These are phyloP conservation scores for Achlya flavicornis DNA, from an alignment of 2,888 invertebrate species.

Conservation along the genomic window DNA sequence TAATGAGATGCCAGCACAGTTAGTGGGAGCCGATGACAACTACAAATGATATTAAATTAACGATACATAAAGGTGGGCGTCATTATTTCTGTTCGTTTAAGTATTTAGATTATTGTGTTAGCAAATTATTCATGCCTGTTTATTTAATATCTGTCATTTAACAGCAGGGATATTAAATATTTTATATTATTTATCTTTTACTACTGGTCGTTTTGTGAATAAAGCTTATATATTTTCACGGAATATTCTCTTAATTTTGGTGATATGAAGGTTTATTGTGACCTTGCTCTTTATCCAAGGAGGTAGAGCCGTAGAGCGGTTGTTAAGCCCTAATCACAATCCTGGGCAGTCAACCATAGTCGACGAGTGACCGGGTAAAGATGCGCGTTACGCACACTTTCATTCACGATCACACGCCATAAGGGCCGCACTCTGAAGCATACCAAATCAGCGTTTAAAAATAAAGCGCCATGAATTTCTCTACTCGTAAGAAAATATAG, in stretches of 20 bases:
- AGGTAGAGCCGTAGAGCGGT: neutral
- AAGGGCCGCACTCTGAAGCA: conserved; percentile 39
- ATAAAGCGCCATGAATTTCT: conserved; percentile 49
- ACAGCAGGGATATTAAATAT: neutral
- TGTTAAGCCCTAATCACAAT: neutral
- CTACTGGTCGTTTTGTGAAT: no score
- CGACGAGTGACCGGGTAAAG: neutral
- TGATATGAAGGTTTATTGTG: no score
- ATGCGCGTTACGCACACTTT: conserved; percentile 23
- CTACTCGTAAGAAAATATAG: conserved; percentile 58
- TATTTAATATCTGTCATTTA: conserved; percentile 5
- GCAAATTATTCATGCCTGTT: conserved; percentile 14
- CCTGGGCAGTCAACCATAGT: neutral
- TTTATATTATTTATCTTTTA: neutral
- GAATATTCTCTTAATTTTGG: no score
- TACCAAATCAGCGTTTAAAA: conserved; percentile 56
- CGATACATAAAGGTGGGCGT: conserved; percentile 70
- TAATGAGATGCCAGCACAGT: conserved; percentile 72
- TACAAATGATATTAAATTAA: conserved; percentile 79
- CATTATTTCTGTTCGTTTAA: conserved; percentile 46
- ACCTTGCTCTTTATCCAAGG: neutral
- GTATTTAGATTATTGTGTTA: conserved; percentile 48
- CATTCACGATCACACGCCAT: conserved; percentile 28
- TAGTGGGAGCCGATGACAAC: conserved; percentile 71
- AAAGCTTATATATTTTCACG: no score